Evolutionary conservation across 2,113 vertebrate species (phyloP), one percentile per base, ranked within the genome.

Genomic region (Panthera leo): DNA sequence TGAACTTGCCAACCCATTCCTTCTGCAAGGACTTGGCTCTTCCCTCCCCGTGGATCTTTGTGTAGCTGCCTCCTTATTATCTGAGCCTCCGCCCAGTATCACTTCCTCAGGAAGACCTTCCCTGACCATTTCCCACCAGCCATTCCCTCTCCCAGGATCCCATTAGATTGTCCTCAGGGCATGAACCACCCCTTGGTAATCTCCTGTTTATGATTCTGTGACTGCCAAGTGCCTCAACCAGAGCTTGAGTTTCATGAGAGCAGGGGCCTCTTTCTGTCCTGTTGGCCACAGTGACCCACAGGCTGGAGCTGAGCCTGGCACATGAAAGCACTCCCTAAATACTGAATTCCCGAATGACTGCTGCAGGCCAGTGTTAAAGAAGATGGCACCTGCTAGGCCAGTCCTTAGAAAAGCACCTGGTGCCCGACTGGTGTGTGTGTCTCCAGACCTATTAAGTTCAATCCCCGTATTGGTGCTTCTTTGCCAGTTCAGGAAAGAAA

Each of bases 401-500:
- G 16, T 70, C 25, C 79, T 63, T 31, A 85, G 45, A 42, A 79
- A 51, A 79, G 21, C 3, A 0, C 68, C 39, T 31, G 42, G 31
- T 15, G 16, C 5, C 1, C 51, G 27, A 79, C 67, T 53, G 25
- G 70, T 36, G 16, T 45, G 16, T 45, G 27, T 34, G 23, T 65
- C 73, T 76, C 71, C 23, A 90, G n/a, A 94, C 31, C 5, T 45
- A 23, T 12, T n/a, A 58, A 61, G 53, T 61, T 76, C 39, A 63
- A 36, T 68, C 68, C 36, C 48, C 27, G 0, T 31, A 48, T 86
- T 48, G 51, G 19, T 53, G 27, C 13, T 36, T 83, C 79, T 89
- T 83, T 92, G 83, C 78, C 76, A 34, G 85, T 45, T 92, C 68
- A 86, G 55, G 36, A 31, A 36, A 82, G 80, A 87, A 91, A 89